Conservation (phyloP, 2,113 vertebrate genomes). For the Muntiacus muntjak region DNA sequence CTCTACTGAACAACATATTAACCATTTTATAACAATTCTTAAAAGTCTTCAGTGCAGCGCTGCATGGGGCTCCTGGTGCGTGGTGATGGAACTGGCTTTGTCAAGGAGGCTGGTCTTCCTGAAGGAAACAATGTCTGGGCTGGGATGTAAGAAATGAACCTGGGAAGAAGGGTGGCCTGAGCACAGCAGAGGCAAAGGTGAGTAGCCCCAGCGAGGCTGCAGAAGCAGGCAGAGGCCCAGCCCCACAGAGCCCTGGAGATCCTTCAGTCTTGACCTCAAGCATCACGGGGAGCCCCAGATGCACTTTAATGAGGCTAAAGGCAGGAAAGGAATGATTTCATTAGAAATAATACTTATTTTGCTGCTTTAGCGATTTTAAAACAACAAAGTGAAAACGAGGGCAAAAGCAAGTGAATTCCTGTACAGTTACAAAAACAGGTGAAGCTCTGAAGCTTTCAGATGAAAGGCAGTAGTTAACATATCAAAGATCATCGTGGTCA, state of each 20-base stretch:
- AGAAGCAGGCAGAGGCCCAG: not conserved
- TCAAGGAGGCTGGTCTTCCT: not conserved
- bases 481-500: slow-evolving; percentile 17
- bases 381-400: not conserved
- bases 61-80: not conserved
- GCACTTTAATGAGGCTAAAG: not conserved
- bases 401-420: not conserved
- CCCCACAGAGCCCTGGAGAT: not conserved
- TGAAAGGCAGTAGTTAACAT: slow-evolving; percentile 34
- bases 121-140: not conserved
- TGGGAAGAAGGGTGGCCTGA: not conserved
- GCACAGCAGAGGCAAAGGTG: not conserved
- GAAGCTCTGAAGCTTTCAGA: slow-evolving; percentile 3
- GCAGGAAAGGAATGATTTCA: not conserved
- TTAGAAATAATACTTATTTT: not conserved
- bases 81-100: not conserved
- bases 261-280: not conserved
- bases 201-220: not conserved
- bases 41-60: not conserved
- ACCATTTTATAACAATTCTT: not conserved
- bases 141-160: not conserved
- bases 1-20: not conserved
- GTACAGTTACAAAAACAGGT: not conserved
- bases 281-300: not conserved
- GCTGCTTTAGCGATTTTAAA: not conserved